phyloP scores from a whole-genome alignment of 53 echinoderm and acorn worm genomes.

The Hippasteria phrygiana region DNA sequence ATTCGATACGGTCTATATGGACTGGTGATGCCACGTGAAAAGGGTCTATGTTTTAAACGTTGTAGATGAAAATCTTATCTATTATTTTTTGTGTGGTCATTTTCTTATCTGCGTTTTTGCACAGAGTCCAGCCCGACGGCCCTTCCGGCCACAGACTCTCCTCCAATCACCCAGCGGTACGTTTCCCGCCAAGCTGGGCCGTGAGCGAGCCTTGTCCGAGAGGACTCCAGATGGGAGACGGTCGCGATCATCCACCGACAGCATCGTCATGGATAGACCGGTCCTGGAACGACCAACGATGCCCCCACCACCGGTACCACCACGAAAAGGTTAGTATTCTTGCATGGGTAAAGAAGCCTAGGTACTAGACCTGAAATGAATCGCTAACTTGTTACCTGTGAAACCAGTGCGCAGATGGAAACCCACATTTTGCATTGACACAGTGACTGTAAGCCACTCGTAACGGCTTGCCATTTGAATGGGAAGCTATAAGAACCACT shows the following conservation, averaged over 20 bases:
- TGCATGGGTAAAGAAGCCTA: background rate
- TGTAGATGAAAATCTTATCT: too few relatives aligned
- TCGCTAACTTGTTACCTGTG: background rate
- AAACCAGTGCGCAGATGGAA: too few relatives aligned
- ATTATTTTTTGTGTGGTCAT: background rate
- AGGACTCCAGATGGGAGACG: constrained; percentile 7
- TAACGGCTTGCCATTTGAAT: too few relatives aligned
- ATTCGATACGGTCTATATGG: too few relatives aligned
- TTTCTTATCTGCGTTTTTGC: background rate
- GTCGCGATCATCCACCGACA: constrained; percentile 49
- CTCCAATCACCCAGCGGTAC: constrained; percentile 57
- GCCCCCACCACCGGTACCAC: constrained; percentile 98
- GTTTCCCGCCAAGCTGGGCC: constrained; percentile 18
- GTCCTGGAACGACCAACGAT: constrained; percentile 73
- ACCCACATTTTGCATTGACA: too few relatives aligned
- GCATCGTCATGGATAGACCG: constrained; percentile 44
- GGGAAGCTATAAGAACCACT: too few relatives aligned
- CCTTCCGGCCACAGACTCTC: constrained; percentile 50
- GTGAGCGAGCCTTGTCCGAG: constrained; percentile 39
- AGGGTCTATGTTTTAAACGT: too few relatives aligned
- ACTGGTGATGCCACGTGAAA: too few relatives aligned
- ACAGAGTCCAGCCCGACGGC: constrained; percentile 68
- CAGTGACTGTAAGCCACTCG: too few relatives aligned
- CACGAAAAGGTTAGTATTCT: constrained; percentile 84
- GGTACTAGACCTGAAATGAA: background rate